phyloP scores from a whole-genome alignment of 2,113 vertebrate genomes.

The Chlorodrepanis virens region DNA sequence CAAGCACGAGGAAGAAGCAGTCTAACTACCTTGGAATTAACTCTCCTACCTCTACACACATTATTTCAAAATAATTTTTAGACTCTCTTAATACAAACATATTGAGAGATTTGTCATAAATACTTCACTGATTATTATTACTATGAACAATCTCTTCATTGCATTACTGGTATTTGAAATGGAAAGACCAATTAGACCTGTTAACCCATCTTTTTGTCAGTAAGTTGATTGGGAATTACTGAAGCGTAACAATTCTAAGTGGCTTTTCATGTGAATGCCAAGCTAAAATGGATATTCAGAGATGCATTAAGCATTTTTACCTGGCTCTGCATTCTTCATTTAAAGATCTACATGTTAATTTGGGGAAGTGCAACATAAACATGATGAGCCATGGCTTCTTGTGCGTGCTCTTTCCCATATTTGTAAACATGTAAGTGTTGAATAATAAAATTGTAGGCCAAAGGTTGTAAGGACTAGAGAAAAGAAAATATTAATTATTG shows the following conservation, averaged over 20 bases:
- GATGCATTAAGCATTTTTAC: constrained; percentile 52
- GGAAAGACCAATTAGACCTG: constrained; percentile 60
- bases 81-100: not conserved
- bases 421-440: not conserved
- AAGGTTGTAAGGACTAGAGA: not conserved
- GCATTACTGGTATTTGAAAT: constrained; percentile 51
- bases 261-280: constrained; percentile 55
- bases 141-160: constrained; percentile 43
- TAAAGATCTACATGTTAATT: constrained; percentile 46
- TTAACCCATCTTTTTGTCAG: constrained; percentile 63
- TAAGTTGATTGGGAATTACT: constrained; percentile 58
- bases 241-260: constrained; percentile 48
- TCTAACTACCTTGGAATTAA: not conserved
- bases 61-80: constrained; percentile 9
- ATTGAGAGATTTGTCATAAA: constrained; percentile 45
- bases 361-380: constrained; percentile 8
- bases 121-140: constrained; percentile 37
- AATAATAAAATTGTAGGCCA: not conserved
- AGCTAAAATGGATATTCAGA: constrained; percentile 62
- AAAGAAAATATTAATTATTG: not conserved
- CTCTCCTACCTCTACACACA: not conserved
- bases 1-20: not conserved
- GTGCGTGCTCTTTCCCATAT: not conserved
- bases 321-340: constrained; percentile 7
- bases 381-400: not conserved